Conservation (phyloP, 1,140 invertebrate genomes). For the Diachasmimorpha longicaudata region DNA sequence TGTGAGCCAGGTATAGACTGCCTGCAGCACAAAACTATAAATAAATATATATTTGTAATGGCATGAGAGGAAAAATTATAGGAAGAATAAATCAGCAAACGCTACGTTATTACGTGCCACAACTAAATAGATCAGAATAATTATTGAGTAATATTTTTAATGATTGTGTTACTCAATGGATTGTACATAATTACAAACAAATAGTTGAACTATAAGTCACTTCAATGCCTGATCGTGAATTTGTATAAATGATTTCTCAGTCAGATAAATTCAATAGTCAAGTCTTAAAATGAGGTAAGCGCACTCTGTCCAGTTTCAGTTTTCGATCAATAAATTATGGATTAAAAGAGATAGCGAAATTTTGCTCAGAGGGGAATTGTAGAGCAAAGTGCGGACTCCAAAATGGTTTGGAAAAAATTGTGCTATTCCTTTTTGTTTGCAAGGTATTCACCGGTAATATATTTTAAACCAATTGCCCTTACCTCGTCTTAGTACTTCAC, state of each 20-base stretch:
- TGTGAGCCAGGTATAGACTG: background rate
- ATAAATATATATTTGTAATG: constrained; percentile 4
- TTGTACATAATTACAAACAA: background rate
- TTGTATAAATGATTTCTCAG: background rate
- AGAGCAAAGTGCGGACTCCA: too few species aligned
- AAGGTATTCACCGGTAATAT: too few species aligned
- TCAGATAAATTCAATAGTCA: too few species aligned
- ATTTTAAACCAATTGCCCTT: too few species aligned
- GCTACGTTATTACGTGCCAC: background rate
- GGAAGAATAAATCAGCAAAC: background rate
- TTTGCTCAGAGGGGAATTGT: too few species aligned
- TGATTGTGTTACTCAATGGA: background rate
- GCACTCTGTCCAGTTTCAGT: too few species aligned
- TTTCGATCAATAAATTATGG: too few species aligned
- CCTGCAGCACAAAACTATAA: background rate
- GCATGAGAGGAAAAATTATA: background rate
- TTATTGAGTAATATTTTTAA: background rate
- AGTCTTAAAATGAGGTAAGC: too few species aligned
- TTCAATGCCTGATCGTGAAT: background rate
- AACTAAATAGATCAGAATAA: background rate
- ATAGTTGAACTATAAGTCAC: background rate
- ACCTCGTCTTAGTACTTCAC: too few species aligned
- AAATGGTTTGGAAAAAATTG: too few species aligned
- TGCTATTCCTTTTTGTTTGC: too few species aligned
- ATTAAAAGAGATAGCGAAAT: too few species aligned